A percentile compares a stretch with the other conserved stretches of the same genome.
phyloP scores from a whole-genome alignment of 92 coral and sea anemone genomes.

The Plumapathes pennacea region DNA sequence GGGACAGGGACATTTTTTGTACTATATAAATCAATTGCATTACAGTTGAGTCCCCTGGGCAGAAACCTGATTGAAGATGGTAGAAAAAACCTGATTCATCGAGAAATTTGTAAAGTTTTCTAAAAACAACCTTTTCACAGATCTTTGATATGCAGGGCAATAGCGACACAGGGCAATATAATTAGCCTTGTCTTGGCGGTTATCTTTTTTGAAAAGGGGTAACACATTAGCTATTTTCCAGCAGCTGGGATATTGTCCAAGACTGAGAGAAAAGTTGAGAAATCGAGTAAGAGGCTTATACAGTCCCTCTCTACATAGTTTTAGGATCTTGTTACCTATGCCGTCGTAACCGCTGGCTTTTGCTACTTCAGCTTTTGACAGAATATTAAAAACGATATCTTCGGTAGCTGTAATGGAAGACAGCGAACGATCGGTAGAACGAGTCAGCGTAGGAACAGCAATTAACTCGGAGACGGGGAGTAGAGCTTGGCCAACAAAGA shows the following conservation, averaged over 20 bases:
- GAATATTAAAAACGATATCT: conserved; percentile 1
- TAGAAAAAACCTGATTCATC: background rate
- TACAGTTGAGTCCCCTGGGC: conserved; percentile 17
- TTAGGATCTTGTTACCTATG: conserved; percentile 7
- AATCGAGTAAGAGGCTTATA: background rate
- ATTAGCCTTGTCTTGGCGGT: conserved; percentile 1
- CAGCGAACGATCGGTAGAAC: background rate
- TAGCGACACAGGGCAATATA: conserved; percentile 16
- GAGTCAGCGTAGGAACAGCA: conserved; percentile 11
- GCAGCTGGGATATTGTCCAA: conserved; percentile 7
- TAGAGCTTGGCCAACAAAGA: conserved; percentile 11
- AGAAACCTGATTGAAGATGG: conserved; percentile 12
- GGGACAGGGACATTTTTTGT: too few relatives aligned
- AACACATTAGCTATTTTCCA: conserved; percentile 29
- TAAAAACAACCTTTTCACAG: conserved; percentile 4
- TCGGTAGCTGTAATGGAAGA: background rate
- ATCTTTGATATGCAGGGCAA: conserved; percentile 8
- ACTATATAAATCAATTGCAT: conserved; percentile 17
- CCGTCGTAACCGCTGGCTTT: conserved; percentile 12
- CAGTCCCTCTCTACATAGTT: conserved; percentile 9
- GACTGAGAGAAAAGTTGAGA: conserved; percentile 9
- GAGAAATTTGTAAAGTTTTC: conserved; percentile 2
- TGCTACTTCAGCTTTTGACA: background rate
- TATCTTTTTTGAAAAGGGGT: conserved; percentile 20
- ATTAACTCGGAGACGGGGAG: conserved; percentile 4